Evolutionary conservation across 53 echinoderm and acorn worm species (phyloP).

Genomic region (Holothuria scabra): DNA sequence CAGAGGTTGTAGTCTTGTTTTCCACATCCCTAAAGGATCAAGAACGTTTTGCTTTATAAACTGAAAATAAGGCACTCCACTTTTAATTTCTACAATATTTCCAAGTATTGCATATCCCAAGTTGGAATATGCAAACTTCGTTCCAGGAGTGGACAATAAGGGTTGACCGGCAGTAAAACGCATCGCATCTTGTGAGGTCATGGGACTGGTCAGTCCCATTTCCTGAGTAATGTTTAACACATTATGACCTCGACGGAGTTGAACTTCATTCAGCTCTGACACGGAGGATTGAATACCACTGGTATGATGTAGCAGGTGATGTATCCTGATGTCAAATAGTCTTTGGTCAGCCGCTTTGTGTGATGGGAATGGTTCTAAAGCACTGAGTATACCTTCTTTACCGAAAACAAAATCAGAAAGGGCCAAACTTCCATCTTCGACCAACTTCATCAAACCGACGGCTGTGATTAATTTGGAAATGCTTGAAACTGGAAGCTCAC

Average conservation of each 20-base stretch:
- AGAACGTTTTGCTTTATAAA: conserved; percentile 75
- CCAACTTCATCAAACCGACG: conserved; percentile 76
- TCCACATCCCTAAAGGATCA: conserved; percentile 94
- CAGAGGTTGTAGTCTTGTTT: conserved; percentile 60
- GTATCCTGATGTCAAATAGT: conserved; percentile 74
- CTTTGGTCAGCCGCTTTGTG: conserved; percentile 65
- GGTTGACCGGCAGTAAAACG: conserved; percentile 73
- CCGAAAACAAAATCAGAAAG: conserved; percentile 86
- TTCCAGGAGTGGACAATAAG: conserved; percentile 74
- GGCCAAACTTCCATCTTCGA: conserved; percentile 64
- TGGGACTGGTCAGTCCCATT: conserved; percentile 61
- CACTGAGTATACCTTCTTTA: conserved; percentile 64
- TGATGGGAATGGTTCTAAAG: conserved; percentile 51
- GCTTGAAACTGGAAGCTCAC: conserved; percentile 79
- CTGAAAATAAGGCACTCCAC: conserved; percentile 59
- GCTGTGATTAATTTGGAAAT: conserved; percentile 97
- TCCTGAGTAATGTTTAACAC: conserved; percentile 81
- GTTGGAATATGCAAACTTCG: conserved; percentile 83
- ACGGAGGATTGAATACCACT: conserved; percentile 58
- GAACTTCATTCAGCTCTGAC: conserved; percentile 71
- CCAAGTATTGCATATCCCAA: conserved; percentile 90
- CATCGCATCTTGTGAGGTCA: conserved; percentile 71
- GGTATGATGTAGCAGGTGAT: conserved; percentile 91
- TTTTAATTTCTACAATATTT: conserved; percentile 69
- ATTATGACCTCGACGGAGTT: conserved; percentile 82